Evolutionary conservation across 1,140 invertebrate genomes (phyloP), one percentile per base, ranked within the genome.

Genomic region (Drosophila pruinosa): DNA sequence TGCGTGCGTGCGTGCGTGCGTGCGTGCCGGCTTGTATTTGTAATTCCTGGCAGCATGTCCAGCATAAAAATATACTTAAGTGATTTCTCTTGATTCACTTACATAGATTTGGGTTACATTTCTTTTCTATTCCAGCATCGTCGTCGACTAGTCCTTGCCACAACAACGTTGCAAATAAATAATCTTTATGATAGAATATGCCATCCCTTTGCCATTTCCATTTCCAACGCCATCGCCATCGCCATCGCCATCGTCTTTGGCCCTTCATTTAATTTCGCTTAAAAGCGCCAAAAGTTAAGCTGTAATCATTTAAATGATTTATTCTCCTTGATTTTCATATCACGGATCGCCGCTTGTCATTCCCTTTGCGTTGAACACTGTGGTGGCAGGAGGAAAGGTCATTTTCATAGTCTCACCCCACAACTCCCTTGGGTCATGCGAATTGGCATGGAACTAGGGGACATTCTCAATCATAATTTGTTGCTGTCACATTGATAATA

Each of bases 281-380:
- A 88, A 86, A 86, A 86, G 81, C 81, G 81, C 80, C 82, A 86
- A 81, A 86, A 86, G 81, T 81, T 88, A 86, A 86, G 81, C 81
- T 86, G 82, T 86, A 86, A 86, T 86, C 82, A 86, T 86, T 86
- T 86, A 86, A 86, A 88, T 86, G 81, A 86, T 86, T 86, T 86
- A 86, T 86, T 86, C 76, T 68, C 56, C 82, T 76, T 86, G 81
- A 86, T 86, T 86, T 75, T 82, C 73, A 77, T 85, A 80, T 88
- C 82, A 73, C 68, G 79, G 82, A 75, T 86, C 57, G 79, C 63
- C 61, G 72, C 70, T 69, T 78, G 73, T 71, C 78, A 71, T 73
- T 82, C 57, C 22, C 31, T 52, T 39, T 57, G 3, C 21, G 48
- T 10, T 4, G 7, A 4, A 12, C n/a, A 5, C 19, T 12, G 6